Base-by-base conservation (phyloP, 2,888 invertebrate species). In the Myopa testacea region DNA sequence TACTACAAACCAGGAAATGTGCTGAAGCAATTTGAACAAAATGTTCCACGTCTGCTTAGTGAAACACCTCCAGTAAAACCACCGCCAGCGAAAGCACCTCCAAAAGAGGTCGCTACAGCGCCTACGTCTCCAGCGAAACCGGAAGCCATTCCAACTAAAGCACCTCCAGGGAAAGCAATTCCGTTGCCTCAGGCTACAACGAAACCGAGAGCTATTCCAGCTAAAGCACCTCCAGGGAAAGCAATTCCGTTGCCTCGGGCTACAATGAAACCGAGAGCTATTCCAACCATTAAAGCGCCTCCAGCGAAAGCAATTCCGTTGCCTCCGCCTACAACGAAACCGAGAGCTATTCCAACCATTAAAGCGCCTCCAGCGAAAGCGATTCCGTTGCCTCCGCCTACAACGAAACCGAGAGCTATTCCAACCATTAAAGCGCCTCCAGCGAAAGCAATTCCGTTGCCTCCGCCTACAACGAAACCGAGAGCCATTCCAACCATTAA, bases 1-100 rank as follows among this genome's bases (percentile, higher is more conserved):
- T 98, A 98, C 88, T 92, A 92, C 83, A 98, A 97, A 0, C 94
- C 97, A 0, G 98, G 98, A 3, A 98, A 98, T 88, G 93, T 94
- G 81, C 91, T 93, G 60, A 95, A 95, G 0, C 93, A 93, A 84
- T 96, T 94, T 85, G 90, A 91, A n/a, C 92, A 91, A 52, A 95
- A 95, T 87, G 95, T 95, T 14, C 93, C 92, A 19, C 93, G 75
- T 16, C 52, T 26, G 14, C 14, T 4, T 55, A 55, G 26, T 8
- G 6, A 10, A 8, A 8, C 38, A 55, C 52, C 4, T 12, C 14
- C 34, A 0, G 14, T 3, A 38, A 4, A 4, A 4, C 63, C 34
- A 6, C 63, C 34, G 14, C 7, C 5, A 37, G 4, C 14, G 63
- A n/a, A 5, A n/a, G 63, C 1, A 60, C n/a, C 60, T n/a, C n/a